phyloP scores from a whole-genome alignment of 2,113 vertebrate species.

The Neogobius melanostomus region DNA sequence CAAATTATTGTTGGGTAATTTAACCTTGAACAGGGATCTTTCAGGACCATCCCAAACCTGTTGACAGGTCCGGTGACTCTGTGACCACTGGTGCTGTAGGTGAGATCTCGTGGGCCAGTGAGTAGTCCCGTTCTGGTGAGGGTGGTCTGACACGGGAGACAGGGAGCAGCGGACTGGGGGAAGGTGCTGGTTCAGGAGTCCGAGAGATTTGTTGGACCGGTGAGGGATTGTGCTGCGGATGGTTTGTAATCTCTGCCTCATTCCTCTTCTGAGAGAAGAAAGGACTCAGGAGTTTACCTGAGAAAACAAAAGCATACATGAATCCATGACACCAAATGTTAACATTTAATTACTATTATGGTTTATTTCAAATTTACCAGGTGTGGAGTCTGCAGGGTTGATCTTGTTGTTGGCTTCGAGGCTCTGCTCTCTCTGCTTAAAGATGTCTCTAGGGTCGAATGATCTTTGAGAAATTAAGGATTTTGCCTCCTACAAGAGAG shows the following conservation, averaged over 20 bases:
- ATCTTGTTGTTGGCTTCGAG: constrained; percentile 17
- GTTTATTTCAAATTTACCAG: constrained; percentile 70
- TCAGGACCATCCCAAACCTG: constrained; percentile 26
- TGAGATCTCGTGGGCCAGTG: not conserved
- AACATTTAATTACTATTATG: not conserved
- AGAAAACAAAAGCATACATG: not conserved
- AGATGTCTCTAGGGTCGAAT: constrained; percentile 84
- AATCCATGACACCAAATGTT: not conserved
- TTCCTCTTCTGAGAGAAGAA: constrained; percentile 80
- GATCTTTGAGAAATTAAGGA: constrained; percentile 77
- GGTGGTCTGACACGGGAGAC: constrained; percentile 1
- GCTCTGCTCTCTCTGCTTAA: constrained; percentile 82
- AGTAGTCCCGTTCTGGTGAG: constrained; percentile 4
- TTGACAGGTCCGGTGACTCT: constrained; percentile 13
- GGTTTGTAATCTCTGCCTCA: constrained; percentile 35
- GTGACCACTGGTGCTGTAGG: not conserved
- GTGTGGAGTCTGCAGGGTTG: constrained; percentile 47
- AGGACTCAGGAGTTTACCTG: constrained; percentile 84
- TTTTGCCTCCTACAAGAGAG: constrained; percentile 75
- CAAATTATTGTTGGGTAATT: not conserved
- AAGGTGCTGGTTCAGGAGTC: not conserved
- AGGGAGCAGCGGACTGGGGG: not conserved
- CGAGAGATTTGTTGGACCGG: not conserved
- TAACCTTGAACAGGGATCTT: not conserved
- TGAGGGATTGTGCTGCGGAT: not conserved